Base-by-base conservation (phyloP, 2,797 vertebrate species). In the Sorex maritimensis region DNA sequence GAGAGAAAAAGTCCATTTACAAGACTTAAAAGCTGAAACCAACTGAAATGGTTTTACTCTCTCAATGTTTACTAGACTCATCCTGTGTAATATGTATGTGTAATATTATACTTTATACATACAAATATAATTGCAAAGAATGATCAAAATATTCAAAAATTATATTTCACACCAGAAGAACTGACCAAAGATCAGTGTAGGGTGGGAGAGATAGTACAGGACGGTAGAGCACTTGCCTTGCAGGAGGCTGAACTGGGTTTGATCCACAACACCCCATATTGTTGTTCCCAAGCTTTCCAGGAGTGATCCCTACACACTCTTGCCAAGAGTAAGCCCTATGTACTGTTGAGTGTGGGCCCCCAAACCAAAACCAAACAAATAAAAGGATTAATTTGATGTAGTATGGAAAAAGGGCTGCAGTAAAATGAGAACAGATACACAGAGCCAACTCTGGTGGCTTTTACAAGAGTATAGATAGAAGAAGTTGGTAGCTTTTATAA, bases 11-110 rank as follows among this genome's bases (percentile, higher is more conserved):
- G 19, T 81, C 2, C 74, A 68, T 1, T 12, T 67, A 11, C 77
- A 85, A 91, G 2, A 86, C 12, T 83, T 82, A 46, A 61, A 61
- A 75, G 80, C 28, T 69, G 30, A 72, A 46, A 82, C 90, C 30
- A 91, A 14, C 49, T 69, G 26, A 44, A 44, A 86, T 17, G 26
- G 65, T 81, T 90, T 90, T 79, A 90, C 28, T 79, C 17, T 30
- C 82, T 28, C n/a, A 79, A 61, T 38, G 83, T 49, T 95, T 90
- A 78, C 28, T 41, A 92, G 77, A 24, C 30, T 92, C 26, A 41
- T 49, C 65, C 55, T 72, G 77, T 30, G 26, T 6, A 73, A 21
- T 55, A 68, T 15, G 21, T 81, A 81, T 44, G 41, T 44, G 41
- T 44, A 44, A 44, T 44, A 44, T 44, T 44, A 44, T 44, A 44